These are phyloP conservation scores for Tribolium freemani DNA, from an alignment of 2,888 invertebrate species.

Conservation along the genomic window DNA sequence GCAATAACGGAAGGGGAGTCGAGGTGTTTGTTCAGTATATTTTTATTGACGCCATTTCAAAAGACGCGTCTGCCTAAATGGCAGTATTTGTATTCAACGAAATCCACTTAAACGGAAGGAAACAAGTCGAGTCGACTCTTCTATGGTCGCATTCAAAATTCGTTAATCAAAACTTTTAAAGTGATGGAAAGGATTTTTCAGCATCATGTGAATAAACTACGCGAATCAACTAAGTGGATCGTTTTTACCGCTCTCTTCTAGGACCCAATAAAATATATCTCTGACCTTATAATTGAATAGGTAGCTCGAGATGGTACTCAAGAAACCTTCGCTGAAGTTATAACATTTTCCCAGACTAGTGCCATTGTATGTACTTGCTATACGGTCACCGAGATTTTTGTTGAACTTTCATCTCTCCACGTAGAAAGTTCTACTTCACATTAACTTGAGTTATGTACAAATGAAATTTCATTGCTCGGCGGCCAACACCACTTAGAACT, in stretches of 20 bases:
- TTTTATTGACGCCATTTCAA: conserved; percentile 29
- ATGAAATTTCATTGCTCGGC: conserved; percentile 29
- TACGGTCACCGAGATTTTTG: conserved; percentile 31
- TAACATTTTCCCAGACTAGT: conserved; percentile 16
- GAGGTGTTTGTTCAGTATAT: conserved; percentile 39
- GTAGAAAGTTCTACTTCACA: conserved; percentile 7
- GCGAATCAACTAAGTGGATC: conserved; percentile 60
- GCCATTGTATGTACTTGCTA: conserved; percentile 13
- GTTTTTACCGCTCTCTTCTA: conserved; percentile 55
- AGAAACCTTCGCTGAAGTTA: conserved; percentile 39
- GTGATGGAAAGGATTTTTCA: conserved; percentile 43
- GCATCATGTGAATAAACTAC: conserved; percentile 27
- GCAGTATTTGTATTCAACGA: conserved; percentile 41
- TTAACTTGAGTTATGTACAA: conserved; percentile 26
- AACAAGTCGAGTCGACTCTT: conserved; percentile 26
- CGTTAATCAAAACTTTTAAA: conserved; percentile 58
- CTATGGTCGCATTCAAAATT: conserved; percentile 50
- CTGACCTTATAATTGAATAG: conserved; percentile 51
- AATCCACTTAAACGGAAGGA: conserved; percentile 41
- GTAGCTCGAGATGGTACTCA: conserved; percentile 46
- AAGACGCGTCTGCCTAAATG: conserved; percentile 37
- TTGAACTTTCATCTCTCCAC: conserved; percentile 12
- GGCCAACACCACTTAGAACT: not conserved
- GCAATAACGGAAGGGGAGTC: conserved; percentile 35
- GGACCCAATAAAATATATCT: conserved; percentile 28